Percentiles rank a stretch among this genome's conserved stretches.
Conservation (phyloP, 1,140 invertebrate genomes). For the Drosophila kohkoa region DNA sequence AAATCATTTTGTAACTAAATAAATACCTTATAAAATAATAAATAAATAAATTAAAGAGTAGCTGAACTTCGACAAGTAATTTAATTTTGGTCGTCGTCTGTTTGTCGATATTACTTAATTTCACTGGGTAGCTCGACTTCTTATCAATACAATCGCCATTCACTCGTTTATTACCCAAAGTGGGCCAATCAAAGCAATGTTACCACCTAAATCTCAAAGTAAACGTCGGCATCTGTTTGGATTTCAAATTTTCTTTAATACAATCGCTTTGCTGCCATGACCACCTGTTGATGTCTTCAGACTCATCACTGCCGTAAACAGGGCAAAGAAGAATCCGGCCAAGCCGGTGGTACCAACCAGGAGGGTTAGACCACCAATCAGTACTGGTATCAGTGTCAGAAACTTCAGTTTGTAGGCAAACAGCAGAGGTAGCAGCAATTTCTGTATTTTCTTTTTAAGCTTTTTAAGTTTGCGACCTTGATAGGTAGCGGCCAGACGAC, state of each 20-base stretch:
- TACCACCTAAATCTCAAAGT: conserved; percentile 39
- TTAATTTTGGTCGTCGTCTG: conserved; percentile 3
- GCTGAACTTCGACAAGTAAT: conserved; percentile 3
- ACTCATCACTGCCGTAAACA: conserved; percentile 89
- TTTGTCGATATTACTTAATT: conserved; percentile 44
- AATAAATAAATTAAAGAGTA: conserved; percentile 29
- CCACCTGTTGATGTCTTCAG: conserved; percentile 82
- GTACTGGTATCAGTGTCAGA: conserved; percentile 90
- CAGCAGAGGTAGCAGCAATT: conserved; percentile 90
- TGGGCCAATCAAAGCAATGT: conserved; percentile 24
- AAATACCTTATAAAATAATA: not conserved
- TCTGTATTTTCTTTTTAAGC: conserved; percentile 88
- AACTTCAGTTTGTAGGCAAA: conserved; percentile 94
- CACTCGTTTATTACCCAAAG: conserved; percentile 14
- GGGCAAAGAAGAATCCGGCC: conserved; percentile 93
- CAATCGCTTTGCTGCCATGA: conserved; percentile 71
- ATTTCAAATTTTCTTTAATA: conserved; percentile 69
- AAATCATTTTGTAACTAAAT: not conserved
- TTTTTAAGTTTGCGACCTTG: conserved; percentile 79
- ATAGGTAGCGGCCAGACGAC: conserved; percentile 33
- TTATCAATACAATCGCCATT: conserved; percentile 29
- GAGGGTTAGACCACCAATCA: conserved; percentile 90
- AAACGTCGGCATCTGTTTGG: conserved; percentile 5
- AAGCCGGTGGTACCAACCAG: conserved; percentile 91
- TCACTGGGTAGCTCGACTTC: conserved; percentile 30